phyloP scores from a whole-genome alignment of 2,113 vertebrate species.

The Amia ocellicauda region DNA sequence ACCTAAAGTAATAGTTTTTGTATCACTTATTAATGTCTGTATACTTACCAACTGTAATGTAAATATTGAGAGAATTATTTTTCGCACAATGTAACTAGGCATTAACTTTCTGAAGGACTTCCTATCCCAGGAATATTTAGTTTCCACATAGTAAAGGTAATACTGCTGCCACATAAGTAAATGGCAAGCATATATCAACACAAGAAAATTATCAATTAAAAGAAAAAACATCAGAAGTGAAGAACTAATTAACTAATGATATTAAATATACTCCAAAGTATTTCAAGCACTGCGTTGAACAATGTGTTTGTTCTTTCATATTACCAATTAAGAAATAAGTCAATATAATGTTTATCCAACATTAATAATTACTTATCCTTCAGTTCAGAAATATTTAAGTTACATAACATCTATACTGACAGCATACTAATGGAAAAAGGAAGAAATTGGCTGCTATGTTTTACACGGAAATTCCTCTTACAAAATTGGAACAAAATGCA shows the following conservation, averaged over 20 bases:
- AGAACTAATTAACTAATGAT: too few relatives aligned
- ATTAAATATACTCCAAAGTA: too few relatives aligned
- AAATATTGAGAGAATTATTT: too few relatives aligned
- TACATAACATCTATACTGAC: constrained; percentile 7
- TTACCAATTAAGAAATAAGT: too few relatives aligned
- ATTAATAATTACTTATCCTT: not conserved
- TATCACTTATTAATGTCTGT: not conserved
- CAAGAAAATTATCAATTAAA: not conserved
- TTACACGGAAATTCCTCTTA: constrained; percentile 23
- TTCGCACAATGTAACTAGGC: not conserved
- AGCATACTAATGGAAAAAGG: constrained; percentile 33
- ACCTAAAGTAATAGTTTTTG: not conserved
- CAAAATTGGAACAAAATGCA: constrained; percentile 42
- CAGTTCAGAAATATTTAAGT: not conserved
- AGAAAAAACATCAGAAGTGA: constrained; percentile 4
- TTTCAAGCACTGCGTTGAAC: not conserved
- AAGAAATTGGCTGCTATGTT: constrained; percentile 10
- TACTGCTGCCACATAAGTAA: not conserved
- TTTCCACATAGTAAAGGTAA: not conserved
- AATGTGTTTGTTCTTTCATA: not conserved
- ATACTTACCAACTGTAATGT: not conserved
- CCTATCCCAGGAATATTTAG: not conserved
- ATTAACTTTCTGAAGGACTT: not conserved
- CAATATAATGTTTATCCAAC: not conserved
- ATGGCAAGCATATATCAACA: not conserved